A percentile compares a stretch with the other conserved stretches of the same genome.
Evolutionary conservation across 2,888 invertebrate genomes (phyloP).

Genomic region (Hirudinaria manillensis): DNA sequence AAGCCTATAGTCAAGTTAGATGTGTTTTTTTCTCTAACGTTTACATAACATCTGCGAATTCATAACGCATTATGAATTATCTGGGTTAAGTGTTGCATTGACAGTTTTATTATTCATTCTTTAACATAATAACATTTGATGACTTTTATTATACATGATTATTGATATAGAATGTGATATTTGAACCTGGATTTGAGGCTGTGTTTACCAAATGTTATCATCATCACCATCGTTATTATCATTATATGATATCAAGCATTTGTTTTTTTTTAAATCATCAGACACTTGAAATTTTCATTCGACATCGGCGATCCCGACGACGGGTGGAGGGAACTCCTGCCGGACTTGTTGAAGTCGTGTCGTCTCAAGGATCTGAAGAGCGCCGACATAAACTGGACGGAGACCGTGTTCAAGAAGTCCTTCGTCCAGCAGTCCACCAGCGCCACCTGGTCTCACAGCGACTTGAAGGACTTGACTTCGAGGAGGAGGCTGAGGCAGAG

Average conservation of each 20-base stretch:
- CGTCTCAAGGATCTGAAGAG: slow-evolving; percentile 44
- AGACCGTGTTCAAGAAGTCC: slow-evolving; percentile 46
- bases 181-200: neutral
- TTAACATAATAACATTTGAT: too few species aligned
- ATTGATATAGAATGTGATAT: too few species aligned
- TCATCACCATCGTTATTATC: neutral
- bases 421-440: slow-evolving; percentile 43
- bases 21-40: slow-evolving; percentile 47
- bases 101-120: too few species aligned
- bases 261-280: slow-evolving; percentile 36
- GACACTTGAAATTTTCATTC: slow-evolving; percentile 49
- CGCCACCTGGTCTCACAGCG: slow-evolving; percentile 39
- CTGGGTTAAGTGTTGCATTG: too few species aligned
- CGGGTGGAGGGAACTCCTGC: slow-evolving; percentile 45
- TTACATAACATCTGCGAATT: slow-evolving; percentile 44
- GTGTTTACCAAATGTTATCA: neutral
- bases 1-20: slow-evolving; percentile 40
- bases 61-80: slow-evolving; percentile 40
- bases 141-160: too few species aligned
- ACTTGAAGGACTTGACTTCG: slow-evolving; percentile 45
- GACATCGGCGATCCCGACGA: slow-evolving; percentile 49
- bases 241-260: neutral
- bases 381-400: slow-evolving; percentile 50
- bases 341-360: slow-evolving; percentile 42
- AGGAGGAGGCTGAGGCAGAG: slow-evolving; percentile 46